Evolutionary conservation across 2,113 vertebrate genomes (phyloP).

Genomic region (Pardalotus punctatus): DNA sequence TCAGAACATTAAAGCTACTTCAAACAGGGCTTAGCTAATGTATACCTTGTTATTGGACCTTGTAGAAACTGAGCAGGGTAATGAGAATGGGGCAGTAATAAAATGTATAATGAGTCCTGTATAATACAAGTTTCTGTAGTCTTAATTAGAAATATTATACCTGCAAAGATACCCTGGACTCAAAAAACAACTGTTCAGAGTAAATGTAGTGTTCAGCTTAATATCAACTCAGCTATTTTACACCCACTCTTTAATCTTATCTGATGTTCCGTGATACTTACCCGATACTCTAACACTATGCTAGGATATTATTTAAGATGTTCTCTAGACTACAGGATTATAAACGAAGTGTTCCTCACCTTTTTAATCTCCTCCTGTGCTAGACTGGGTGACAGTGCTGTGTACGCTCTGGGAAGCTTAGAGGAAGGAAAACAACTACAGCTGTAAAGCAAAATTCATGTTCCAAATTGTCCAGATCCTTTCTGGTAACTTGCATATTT

Average conservation of each 20-base stretch:
- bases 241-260: slow-evolving; percentile 21
- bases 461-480: not conserved
- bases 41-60: slow-evolving; percentile 43
- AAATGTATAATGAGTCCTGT: slow-evolving; percentile 21
- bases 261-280: not conserved
- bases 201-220: not conserved
- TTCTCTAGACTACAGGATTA: not conserved
- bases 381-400: not conserved
- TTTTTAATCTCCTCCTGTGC: not conserved
- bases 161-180: not conserved
- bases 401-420: not conserved
- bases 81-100: slow-evolving; percentile 16
- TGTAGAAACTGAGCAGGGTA: slow-evolving; percentile 34
- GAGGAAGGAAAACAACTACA: not conserved
- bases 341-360: not conserved
- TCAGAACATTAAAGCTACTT: slow-evolving; percentile 63
- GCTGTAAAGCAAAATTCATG: not conserved
- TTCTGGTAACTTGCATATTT: not conserved
- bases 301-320: not conserved
- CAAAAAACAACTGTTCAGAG: not conserved
- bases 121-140: slow-evolving; percentile 22
- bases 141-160: slow-evolving; percentile 21
- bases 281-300: not conserved
- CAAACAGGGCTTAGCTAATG: slow-evolving; percentile 60
- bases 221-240: not conserved